phyloP scores from a whole-genome alignment of 2,113 vertebrate genomes.

The Pteropus alecto region DNA sequence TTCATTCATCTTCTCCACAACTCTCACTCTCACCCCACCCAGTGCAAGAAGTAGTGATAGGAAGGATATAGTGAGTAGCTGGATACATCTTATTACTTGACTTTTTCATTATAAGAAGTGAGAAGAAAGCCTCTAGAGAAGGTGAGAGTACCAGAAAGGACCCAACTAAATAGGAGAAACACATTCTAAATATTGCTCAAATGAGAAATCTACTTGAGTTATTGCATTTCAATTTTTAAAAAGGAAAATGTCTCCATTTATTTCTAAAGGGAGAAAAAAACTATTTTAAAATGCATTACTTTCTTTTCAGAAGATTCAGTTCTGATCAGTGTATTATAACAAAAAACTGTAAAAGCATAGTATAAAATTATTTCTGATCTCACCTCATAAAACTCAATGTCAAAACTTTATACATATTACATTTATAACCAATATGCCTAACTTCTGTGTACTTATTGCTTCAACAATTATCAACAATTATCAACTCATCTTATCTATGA shows the following conservation, averaged over 20 bases:
- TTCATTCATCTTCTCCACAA: not conserved
- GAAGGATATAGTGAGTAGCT: not conserved
- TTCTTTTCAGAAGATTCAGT: not conserved
- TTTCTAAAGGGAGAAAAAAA: not conserved
- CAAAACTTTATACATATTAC: not conserved
- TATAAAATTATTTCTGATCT: not conserved
- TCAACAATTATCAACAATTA: not conserved
- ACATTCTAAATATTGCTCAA: not conserved
- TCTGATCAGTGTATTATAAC: not conserved
- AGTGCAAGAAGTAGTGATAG: not conserved
- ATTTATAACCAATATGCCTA: not conserved
- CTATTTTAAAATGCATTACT: not conserved
- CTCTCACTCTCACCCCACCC: fast-evolving
- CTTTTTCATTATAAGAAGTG: not conserved
- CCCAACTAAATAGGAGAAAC: not conserved
- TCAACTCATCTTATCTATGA: not conserved
- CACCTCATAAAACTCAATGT: not conserved
- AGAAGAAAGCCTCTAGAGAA: not conserved
- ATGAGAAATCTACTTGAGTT: not conserved
- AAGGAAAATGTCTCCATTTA: not conserved
- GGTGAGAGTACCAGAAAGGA: not conserved
- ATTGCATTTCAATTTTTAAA: not conserved
- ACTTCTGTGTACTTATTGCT: not conserved
- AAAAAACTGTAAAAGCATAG: not conserved
- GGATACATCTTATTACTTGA: not conserved